These are phyloP conservation scores for Drosophila yakuba DNA, from an alignment of 1,140 invertebrate species.

Conservation along the genomic window DNA sequence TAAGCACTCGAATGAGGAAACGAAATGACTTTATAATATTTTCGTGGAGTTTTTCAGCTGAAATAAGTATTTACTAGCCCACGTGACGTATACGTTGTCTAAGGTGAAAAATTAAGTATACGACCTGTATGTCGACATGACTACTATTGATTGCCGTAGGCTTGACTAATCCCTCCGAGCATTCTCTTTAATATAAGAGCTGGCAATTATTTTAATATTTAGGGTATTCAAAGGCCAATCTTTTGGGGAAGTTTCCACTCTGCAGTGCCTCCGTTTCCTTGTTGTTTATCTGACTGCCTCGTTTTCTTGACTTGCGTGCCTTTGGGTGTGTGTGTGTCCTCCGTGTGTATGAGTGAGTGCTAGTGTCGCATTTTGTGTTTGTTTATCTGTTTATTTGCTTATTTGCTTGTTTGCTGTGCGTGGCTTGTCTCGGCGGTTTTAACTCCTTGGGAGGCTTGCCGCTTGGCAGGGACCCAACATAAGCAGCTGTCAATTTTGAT, in stretches of 20 bases:
- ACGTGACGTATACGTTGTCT: not conserved
- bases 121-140: not conserved
- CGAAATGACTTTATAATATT: too few relatives aligned
- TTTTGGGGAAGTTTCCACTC: not conserved
- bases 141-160: too few relatives aligned
- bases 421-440: slow-evolving; percentile 21
- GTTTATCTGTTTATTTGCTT: slow-evolving; percentile 21
- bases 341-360: slow-evolving; percentile 21
- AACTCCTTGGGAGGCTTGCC: not conserved
- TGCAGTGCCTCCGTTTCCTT: slow-evolving; percentile 29
- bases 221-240: slow-evolving; percentile 6
- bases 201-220: not conserved
- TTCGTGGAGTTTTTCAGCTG: not conserved
- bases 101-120: not conserved
- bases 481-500: slow-evolving; percentile 79
- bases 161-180: too few relatives aligned
- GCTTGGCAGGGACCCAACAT: slow-evolving; percentile 9
- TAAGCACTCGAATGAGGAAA: not conserved
- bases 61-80: too few relatives aligned
- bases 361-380: slow-evolving; percentile 34
- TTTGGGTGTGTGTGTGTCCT: not conserved
- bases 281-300: slow-evolving; percentile 28
- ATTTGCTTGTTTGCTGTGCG: slow-evolving; percentile 63
- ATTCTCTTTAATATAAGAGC: too few relatives aligned
- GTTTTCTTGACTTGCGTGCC: slow-evolving; percentile 13